These are phyloP conservation scores for Trachythela sp. DNA, from an alignment of 64 coral and sea anemone genomes.

Conservation along the genomic window DNA sequence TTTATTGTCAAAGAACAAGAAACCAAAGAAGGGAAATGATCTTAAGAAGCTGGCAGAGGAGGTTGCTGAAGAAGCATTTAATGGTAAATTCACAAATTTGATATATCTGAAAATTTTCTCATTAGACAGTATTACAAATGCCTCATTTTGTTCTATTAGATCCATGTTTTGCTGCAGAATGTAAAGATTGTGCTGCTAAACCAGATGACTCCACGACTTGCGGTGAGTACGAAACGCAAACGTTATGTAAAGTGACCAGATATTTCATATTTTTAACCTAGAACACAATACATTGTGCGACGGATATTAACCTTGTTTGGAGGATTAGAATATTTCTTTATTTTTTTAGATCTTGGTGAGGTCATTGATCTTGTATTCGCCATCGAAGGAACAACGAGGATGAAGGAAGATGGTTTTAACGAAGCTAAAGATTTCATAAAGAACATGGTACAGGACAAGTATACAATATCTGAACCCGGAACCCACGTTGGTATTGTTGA, in stretches of 20 bases:
- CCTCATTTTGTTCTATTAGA: constrained; percentile 36
- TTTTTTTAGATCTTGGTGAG: constrained; percentile 16
- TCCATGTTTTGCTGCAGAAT: constrained; percentile 67
- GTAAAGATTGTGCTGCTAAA: constrained; percentile 55
- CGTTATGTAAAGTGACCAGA: neutral
- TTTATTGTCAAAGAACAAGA: constrained; percentile 47
- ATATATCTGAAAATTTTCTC: neutral
- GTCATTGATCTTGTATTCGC: constrained; percentile 71
- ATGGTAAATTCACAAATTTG: constrained; percentile 35
- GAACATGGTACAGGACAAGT: constrained; percentile 56
- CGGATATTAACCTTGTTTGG: too few relatives aligned
- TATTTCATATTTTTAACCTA: neutral
- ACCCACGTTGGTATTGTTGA: constrained; percentile 65
- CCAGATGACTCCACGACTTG: constrained; percentile 66
- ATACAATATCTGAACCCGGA: constrained; percentile 41
- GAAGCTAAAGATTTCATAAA: constrained; percentile 58
- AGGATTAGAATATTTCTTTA: too few relatives aligned
- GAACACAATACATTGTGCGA: neutral
- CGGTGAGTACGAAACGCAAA: constrained; percentile 38
- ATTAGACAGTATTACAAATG: neutral
- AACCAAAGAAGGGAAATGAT: constrained; percentile 29
- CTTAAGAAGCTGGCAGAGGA: constrained; percentile 46
- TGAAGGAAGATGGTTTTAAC: constrained; percentile 1
- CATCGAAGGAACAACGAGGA: constrained; percentile 36
- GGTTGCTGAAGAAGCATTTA: constrained; percentile 56